These are phyloP conservation scores for Pipa parva DNA, from an alignment of 2,113 vertebrate genomes.

Conservation along the genomic window DNA sequence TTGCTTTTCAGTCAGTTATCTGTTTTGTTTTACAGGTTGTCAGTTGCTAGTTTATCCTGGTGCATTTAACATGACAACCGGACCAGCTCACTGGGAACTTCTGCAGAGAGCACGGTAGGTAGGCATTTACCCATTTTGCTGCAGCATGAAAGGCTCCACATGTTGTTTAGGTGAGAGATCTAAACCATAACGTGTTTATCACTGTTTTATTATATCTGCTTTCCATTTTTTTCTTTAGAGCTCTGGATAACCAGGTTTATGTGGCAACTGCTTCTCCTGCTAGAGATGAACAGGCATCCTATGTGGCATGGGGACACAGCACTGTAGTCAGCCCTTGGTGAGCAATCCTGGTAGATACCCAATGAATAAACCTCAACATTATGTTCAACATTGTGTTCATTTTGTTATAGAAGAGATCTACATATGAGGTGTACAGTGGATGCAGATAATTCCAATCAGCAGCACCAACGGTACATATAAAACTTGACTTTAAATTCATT, in stretches of 20 bases:
- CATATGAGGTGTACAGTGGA: too few relatives aligned
- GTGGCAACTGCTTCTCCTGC: conserved; percentile 89
- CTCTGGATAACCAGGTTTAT: conserved; percentile 89
- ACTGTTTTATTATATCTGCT: not conserved
- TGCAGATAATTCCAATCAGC: too few relatives aligned
- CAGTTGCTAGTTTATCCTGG: conserved; percentile 91
- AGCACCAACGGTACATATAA: too few relatives aligned
- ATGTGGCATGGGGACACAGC: conserved; percentile 95
- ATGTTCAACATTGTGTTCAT: too few relatives aligned
- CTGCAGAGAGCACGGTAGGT: conserved; percentile 86
- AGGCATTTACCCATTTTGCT: not conserved
- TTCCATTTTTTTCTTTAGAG: conserved; percentile 65
- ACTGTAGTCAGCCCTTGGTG: conserved; percentile 88
- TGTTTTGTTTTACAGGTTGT: conserved; percentile 66
- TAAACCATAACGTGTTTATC: too few relatives aligned
- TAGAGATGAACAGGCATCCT: conserved; percentile 80
- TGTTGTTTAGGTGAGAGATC: too few relatives aligned
- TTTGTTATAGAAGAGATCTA: too few relatives aligned
- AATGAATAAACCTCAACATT: too few relatives aligned
- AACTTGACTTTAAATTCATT: too few relatives aligned
- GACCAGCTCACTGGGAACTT: conserved; percentile 94
- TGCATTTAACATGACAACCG: conserved; percentile 96
- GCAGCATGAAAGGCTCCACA: not conserved
- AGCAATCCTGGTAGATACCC: too few relatives aligned
- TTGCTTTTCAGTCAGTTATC: not conserved